Evolutionary conservation across 2,888 invertebrate genomes (phyloP), one percentile per base, ranked within the genome.

Genomic region (Caradrina clavipalpis): DNA sequence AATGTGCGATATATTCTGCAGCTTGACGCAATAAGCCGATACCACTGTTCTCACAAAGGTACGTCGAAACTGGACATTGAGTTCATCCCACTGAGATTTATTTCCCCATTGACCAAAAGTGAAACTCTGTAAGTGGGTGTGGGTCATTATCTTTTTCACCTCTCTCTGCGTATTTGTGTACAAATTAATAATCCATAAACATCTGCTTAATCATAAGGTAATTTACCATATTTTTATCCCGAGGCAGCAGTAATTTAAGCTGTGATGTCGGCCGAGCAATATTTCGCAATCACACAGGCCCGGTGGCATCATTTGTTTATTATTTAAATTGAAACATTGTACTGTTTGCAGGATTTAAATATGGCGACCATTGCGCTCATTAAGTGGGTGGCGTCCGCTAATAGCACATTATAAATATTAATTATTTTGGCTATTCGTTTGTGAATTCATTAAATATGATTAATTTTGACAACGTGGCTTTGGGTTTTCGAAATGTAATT

Each of bases 271-370:
- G 50, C 54, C 66, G 39, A 56, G 73, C 67, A 54, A 82, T 87
- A 87, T 83, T 86, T 87, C 58, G 80, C 86, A 87, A 86, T 87
- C 82, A 84, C 69, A 81, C 67, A 76, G 69, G 60, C 55, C 76
- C 74, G 68, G 72, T 73, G 80, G 80, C 75, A 75, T 76, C 72
- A 50, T 45, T 73, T 73, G 78, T 85, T 85, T 81, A 79, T 83
- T 84, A 86, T 85, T 84, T 81, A 83, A 84, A 87, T 84, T 78
- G 76, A 80, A 81, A 80, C 73, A 78, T 75, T 80, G 80, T 69
- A 71, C 71, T 69, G 73, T 79, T 72, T 70, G 75, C 60, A 51
- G 69, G 60, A 80, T 79, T 78, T 79, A 67, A 82, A 64, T 73
- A 80, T 80, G 69, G 66, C 73, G 54, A 53, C 45, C 55, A 56